Evolutionary conservation across 1,140 invertebrate species (phyloP).

Genomic region (Piezodorus guildinii): DNA sequence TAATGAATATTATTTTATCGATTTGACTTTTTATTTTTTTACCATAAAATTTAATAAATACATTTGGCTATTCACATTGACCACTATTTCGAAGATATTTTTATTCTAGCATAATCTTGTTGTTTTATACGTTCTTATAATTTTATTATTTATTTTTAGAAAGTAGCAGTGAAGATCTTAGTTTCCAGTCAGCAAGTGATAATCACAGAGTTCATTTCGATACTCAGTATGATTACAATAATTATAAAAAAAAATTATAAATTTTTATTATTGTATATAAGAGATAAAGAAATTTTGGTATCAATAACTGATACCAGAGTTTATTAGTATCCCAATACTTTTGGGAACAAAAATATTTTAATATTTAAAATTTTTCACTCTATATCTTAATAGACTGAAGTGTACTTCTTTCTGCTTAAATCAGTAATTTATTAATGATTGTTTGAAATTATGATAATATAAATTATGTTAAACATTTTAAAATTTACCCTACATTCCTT

Average conservation of each 20-base stretch:
- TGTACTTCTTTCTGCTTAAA: constrained; percentile 19
- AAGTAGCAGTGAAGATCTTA: constrained; percentile 19
- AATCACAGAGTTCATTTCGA: constrained; percentile 19
- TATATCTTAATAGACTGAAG: constrained; percentile 21
- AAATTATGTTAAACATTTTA: not conserved
- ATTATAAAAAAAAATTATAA: not conserved
- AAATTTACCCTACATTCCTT: constrained; percentile 17
- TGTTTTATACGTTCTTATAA: too few species aligned
- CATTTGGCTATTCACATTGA: too few species aligned
- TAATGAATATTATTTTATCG: too few species aligned
- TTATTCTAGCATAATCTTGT: too few species aligned
- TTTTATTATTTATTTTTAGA: constrained; percentile 12
- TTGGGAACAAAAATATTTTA: constrained; percentile 13
- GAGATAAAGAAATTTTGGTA: not conserved
- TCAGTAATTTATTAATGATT: constrained; percentile 8
- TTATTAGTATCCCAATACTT: constrained; percentile 1
- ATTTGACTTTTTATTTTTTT: too few species aligned
- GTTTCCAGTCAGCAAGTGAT: constrained; percentile 19
- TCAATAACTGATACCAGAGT: not conserved
- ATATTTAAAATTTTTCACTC: constrained; percentile 12
- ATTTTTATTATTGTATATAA: constrained; percentile 2
- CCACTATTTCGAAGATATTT: too few species aligned
- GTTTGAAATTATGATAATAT: not conserved
- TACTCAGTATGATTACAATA: not conserved
- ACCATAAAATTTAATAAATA: too few species aligned